Base-by-base conservation (phyloP, 2,797 vertebrate genomes). In the Orestias chungarensis region DNA sequence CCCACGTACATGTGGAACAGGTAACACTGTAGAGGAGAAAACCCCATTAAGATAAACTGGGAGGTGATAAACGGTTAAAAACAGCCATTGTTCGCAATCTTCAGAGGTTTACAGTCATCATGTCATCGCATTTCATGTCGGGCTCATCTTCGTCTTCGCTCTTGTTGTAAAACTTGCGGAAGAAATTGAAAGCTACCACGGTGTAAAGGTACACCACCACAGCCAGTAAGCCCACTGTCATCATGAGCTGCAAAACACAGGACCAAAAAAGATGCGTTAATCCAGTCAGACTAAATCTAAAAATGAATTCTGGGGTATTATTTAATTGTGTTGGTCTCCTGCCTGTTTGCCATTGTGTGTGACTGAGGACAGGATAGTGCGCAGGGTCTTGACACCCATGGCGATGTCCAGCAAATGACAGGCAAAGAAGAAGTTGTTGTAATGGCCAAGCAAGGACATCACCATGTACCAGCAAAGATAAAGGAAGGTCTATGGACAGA, bases 141-240 rank as follows among this genome's bases (percentile, higher is more conserved):
- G 97, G 97, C 29, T 97, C 96, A 0, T 97, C 96, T 75, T 96
- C 97, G 2, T 98, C 97, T 81, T 98, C 97, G 0, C 97, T 96
- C 93, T 98, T 98, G 93, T 98, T 97, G 90, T 98, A 98, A 92
- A 98, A 98, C 89, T 98, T 98, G 76, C 97, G 95, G 95, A 98
- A 98, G 91, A 98, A 98, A 89, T 97, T 98, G 90, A 98, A 98
- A 85, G 97, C 97, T 14, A 98, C 95, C 4, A 98, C 97, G 0
- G 97, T 98, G 89, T 97, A 98, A 18, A 98, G 95, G 79, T 98
- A 98, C 4, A 98, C 97, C 9, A 98, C 96, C 68, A 98, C 96
- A 0, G 97, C 97, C 86, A 98, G 78, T 86, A 98, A 86, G 55
- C 97, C 97, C 74, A 98, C 96, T 0, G 97, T 98, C 97, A 98